Evolutionary conservation across 92 coral and sea anemone species (phyloP).

Genomic region (Porites divaricata): DNA sequence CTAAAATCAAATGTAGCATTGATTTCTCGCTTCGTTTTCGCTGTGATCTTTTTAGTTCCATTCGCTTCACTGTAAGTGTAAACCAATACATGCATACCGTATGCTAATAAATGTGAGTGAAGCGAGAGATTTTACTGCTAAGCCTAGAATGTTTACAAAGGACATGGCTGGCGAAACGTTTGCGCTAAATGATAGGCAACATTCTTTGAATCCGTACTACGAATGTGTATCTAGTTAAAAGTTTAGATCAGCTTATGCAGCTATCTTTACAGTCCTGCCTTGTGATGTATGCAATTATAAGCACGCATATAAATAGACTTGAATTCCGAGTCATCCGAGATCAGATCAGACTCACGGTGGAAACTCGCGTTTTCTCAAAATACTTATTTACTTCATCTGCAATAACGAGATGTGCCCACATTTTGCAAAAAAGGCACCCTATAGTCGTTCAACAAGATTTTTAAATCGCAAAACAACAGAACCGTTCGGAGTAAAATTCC

Average conservation of each 20-base stretch:
- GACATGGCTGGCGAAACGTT: not conserved
- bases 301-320: constrained; percentile 35
- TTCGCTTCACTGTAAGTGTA: constrained; percentile 58
- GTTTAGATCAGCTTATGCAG: not conserved
- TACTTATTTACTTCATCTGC: too few species aligned
- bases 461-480: not conserved
- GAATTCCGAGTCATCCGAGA: constrained; percentile 45
- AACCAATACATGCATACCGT: constrained; percentile 49
- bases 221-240: not conserved
- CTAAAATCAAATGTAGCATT: not conserved
- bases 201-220: not conserved
- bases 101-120: constrained; percentile 31
- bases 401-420: not conserved
- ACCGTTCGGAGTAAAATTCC: constrained; percentile 1
- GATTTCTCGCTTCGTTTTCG: not conserved
- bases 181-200: not conserved
- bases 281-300: constrained; percentile 48
- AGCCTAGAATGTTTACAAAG: not conserved
- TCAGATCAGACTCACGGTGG: constrained; percentile 33
- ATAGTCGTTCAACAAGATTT: not conserved
- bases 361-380: not conserved
- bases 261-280: constrained; percentile 35
- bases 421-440: not conserved
- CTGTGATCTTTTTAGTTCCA: constrained; percentile 22
- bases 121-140: not conserved